phyloP scores from a whole-genome alignment of 2,888 invertebrate species.

The Cactoblastis cactorum region DNA sequence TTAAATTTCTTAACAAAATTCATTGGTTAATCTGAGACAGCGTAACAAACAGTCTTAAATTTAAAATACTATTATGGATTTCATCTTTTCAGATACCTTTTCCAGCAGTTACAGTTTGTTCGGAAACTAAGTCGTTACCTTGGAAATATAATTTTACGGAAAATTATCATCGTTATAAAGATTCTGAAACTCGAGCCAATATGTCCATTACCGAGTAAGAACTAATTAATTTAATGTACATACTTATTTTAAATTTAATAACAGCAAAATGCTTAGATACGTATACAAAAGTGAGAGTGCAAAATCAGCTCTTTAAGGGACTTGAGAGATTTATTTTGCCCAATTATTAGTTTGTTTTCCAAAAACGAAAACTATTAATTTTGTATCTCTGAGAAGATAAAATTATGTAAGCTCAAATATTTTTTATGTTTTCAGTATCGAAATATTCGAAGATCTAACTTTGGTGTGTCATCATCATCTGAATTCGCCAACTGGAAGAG shows the following conservation, averaged over 20 bases:
- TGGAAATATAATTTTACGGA: constrained; percentile 82
- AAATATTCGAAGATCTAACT: constrained; percentile 63
- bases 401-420: constrained; percentile 27
- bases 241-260: no score
- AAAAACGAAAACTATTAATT: no score
- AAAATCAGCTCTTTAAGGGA: no score
- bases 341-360: no score
- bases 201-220: constrained; percentile 78
- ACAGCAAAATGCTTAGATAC: no score
- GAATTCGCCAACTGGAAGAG: constrained; percentile 56
- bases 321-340: no score
- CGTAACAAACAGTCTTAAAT: no score
- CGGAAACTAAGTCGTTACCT: constrained; percentile 83
- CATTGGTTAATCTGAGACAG: no score
- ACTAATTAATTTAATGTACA: neutral
- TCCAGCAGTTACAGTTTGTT: constrained; percentile 82
- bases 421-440: neutral
- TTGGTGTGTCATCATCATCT: constrained; percentile 81
- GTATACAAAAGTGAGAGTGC: no score
- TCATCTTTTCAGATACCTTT: constrained; percentile 74
- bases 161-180: constrained; percentile 57
- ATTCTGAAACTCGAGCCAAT: constrained; percentile 37
- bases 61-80: no score
- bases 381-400: constrained; percentile 54
- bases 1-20: no score